These are phyloP conservation scores for Todus mexicanus DNA, from an alignment of 2,797 vertebrate species.

Conservation along the genomic window DNA sequence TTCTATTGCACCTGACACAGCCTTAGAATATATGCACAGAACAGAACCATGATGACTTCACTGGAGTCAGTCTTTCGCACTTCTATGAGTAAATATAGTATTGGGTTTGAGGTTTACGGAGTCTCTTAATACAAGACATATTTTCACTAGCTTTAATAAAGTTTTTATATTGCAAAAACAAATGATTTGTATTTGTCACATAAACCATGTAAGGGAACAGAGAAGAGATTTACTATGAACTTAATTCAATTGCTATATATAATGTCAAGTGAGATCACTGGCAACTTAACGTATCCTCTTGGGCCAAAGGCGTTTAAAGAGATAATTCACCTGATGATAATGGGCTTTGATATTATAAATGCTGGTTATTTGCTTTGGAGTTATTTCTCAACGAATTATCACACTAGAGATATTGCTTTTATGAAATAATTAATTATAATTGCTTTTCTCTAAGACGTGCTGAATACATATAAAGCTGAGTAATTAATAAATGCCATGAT, in stretches of 20 bases:
- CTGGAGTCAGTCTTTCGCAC: background rate
- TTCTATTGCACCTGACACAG: background rate
- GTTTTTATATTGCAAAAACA: background rate
- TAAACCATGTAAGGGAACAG: background rate
- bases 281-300: background rate
- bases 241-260: background rate
- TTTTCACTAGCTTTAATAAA: background rate
- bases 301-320: slow-evolving; percentile 14
- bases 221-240: background rate
- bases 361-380: background rate
- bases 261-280: background rate
- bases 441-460: background rate
- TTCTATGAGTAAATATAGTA: background rate
- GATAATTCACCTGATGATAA: slow-evolving; percentile 10
- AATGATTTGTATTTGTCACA: background rate
- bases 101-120: background rate
- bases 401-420: background rate
- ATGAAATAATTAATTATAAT: background rate
- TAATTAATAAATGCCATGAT: background rate
- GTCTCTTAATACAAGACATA: background rate
- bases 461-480: background rate
- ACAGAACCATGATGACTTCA: background rate
- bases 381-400: background rate
- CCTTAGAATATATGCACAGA: background rate
- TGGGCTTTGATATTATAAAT: background rate